Conservation (phyloP, 2,113 vertebrate species). For the Solea senegalensis region DNA sequence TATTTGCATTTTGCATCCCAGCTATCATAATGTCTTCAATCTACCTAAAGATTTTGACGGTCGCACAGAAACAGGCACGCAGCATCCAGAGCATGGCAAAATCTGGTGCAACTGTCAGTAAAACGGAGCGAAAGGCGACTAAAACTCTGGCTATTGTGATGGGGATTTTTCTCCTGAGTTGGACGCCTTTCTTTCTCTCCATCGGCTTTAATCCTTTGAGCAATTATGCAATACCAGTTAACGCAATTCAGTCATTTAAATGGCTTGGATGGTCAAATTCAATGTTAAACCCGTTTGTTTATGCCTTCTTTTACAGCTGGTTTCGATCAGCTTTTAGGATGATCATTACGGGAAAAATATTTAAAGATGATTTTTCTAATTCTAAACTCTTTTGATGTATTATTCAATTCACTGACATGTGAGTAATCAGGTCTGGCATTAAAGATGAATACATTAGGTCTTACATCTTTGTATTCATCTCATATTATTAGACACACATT, state of each 20-base stretch:
- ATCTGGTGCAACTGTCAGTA: conserved; percentile 1
- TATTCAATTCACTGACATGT: no score
- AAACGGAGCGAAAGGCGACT: conserved; percentile 41
- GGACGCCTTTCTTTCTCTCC: conserved; percentile 29
- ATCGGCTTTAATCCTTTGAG: not conserved
- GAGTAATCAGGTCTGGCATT: no score
- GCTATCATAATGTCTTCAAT: conserved; percentile 23
- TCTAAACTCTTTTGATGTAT: no score
- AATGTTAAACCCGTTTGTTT: conserved; percentile 39
- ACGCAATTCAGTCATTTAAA: conserved; percentile 6
- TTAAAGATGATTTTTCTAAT: not conserved
- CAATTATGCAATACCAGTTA: not conserved
- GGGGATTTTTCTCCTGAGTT: conserved; percentile 32
- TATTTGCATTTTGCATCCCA: conserved; percentile 30
- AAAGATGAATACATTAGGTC: no score
- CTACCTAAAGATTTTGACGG: conserved; percentile 38
- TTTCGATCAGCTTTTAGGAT: conserved; percentile 41
- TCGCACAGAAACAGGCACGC: conserved; percentile 28
- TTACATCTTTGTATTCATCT: no score
- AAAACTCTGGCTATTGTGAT: conserved; percentile 40
- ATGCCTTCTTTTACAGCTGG: conserved; percentile 54
- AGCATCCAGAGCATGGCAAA: conserved; percentile 18
- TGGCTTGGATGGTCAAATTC: conserved; percentile 38
- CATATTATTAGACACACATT: no score
- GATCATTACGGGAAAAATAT: conserved; percentile 47